Percentiles rank a stretch among this genome's conserved stretches.
Evolutionary conservation across 2,888 invertebrate genomes (phyloP).

Genomic region (Celastrina argiolus): DNA sequence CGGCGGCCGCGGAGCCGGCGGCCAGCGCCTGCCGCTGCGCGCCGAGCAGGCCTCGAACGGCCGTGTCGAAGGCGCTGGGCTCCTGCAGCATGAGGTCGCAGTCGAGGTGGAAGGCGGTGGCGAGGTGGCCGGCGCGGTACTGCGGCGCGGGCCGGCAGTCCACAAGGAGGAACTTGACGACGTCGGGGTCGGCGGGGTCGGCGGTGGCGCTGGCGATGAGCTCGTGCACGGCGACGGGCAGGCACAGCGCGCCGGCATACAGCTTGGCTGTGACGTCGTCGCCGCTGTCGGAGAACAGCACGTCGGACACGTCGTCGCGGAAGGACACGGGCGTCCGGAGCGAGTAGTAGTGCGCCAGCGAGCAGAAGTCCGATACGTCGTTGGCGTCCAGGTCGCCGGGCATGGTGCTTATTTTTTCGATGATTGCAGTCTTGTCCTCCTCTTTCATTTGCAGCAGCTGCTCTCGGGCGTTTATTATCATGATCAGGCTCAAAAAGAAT

Average conservation of each 20-base stretch:
- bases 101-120: constrained; percentile 98
- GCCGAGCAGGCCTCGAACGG: constrained; percentile 93
- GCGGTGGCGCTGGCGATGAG: constrained; percentile 13
- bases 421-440: constrained; percentile 82
- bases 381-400: constrained; percentile 93
- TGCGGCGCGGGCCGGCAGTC: constrained; percentile 98
- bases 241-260: constrained; percentile 16
- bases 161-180: constrained; percentile 94
- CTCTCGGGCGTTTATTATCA: constrained; percentile 95
- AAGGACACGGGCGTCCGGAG: constrained; percentile 95
- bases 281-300: constrained; percentile 35
- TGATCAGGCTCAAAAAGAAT: constrained; percentile 95
- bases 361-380: constrained; percentile 97
- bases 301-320: constrained; percentile 87
- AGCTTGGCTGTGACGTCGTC: constrained; percentile 20
- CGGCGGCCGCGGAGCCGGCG: constrained; percentile 90
- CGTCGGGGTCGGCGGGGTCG: constrained; percentile 74
- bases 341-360: constrained; percentile 96
- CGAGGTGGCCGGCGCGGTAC: constrained; percentile 97
- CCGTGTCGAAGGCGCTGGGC: constrained; percentile 95
- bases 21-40: constrained; percentile 93
- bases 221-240: constrained; percentile 19
- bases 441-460: constrained; percentile 87
- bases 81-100: constrained; percentile 98
- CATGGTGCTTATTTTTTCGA: constrained; percentile 83